Base-by-base conservation (phyloP, 2,888 invertebrate species). In the Branchipolynoe longqiensis region DNA sequence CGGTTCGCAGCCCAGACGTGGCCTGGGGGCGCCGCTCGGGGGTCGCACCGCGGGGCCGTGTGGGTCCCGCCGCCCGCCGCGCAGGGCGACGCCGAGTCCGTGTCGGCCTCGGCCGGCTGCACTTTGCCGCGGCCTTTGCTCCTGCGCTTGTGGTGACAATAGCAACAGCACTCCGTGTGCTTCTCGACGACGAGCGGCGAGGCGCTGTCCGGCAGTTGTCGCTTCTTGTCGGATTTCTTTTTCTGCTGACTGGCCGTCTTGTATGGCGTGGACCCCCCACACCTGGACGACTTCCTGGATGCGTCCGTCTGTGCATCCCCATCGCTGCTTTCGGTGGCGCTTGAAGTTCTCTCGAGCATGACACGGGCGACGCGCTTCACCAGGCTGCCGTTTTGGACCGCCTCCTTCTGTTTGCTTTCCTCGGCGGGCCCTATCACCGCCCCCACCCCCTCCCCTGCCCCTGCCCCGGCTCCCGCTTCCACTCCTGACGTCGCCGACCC, bases 261-360 rank as follows among this genome's bases (percentile, higher is more conserved):
- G 25, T 69, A 69, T 4, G 69, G 69, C 36, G 69, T 69, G 14
- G 69, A 69, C 2, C 69, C 69, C 38, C 69, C 69, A 69, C 69
- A 36, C 69, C 69, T 69, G 69, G 69, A 69, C 69, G 69, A 69
- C 38, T 69, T 69, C 69, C 69, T 69, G 38, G 69, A 69, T n/a
- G n/a, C 18, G 38, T 69, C 69, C 38, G 33, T 69, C 38, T 69
- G 69, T 69, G 38, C 38, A 69, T 69, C 69, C 33, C 69, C 69
- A n/a, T 69, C 69, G 38, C 69, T 69, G 38, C 69, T 69, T 25
- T 69, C 69, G 22, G 69, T 69, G 38, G 69, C 69, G 69, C 69
- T 69, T 36, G 69, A n/a, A 69, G 69, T 69, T 38, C 69, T 69
- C 22, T 69, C 69, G 18, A 48, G 48, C n/a, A 62, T 62, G 1